These are phyloP conservation scores for Musca vetustissima DNA, from an alignment of 1,140 invertebrate genomes.

Conservation along the genomic window DNA sequence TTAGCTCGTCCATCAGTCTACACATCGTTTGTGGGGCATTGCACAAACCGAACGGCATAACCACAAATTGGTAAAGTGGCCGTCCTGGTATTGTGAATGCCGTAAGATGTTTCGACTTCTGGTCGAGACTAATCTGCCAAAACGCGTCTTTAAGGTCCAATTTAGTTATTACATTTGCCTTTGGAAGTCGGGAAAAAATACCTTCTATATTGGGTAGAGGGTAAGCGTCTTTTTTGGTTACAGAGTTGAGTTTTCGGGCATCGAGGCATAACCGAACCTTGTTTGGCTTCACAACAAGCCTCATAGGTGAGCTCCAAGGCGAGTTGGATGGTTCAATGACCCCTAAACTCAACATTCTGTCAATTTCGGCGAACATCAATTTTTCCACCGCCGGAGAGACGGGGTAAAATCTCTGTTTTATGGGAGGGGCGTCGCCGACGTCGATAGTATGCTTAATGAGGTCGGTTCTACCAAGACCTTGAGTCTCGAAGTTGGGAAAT, in stretches of 20 bases:
- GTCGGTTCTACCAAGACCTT: conserved; percentile 17
- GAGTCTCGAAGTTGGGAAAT: neutral
- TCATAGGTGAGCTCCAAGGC: conserved; percentile 24
- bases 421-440: neutral
- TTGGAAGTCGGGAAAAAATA: neutral
- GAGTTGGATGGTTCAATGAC: conserved; percentile 7
- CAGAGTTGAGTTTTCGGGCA: conserved; percentile 1
- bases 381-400: neutral
- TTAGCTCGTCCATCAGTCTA: no score
- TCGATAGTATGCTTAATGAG: neutral
- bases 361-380: conserved; percentile 16
- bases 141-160: conserved; percentile 5
- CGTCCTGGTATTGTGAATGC: neutral
- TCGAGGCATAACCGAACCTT: conserved; percentile 1
- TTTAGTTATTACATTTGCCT: neutral
- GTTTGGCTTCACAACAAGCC: neutral
- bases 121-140: conserved; percentile 4
- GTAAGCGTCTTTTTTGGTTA: neutral
- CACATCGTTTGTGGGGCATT: conserved; percentile 2
- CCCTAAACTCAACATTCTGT: conserved; percentile 10
- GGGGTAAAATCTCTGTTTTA: neutral
- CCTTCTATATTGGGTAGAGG: neutral
- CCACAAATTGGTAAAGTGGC: neutral
- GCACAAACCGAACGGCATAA: neutral
- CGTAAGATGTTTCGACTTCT: neutral